These are phyloP conservation scores for Reticulitermes lucifugus DNA, from an alignment of 2,888 invertebrate genomes.

Conservation along the genomic window DNA sequence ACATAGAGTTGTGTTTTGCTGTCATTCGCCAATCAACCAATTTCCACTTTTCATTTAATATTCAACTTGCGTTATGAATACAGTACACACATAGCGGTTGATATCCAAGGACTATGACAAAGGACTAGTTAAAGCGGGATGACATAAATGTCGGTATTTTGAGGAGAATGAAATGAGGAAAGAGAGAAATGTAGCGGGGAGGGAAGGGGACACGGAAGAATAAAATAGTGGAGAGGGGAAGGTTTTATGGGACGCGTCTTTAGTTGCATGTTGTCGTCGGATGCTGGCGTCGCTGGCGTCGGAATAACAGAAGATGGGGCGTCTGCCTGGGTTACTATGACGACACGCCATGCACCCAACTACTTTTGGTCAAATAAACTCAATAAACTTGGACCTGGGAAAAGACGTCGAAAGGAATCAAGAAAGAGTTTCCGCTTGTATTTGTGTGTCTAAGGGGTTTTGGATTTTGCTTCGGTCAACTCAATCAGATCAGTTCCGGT, in stretches of 20 bases:
- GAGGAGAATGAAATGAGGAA: not conserved
- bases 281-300: constrained; percentile 26
- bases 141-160: constrained; percentile 2
- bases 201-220: not conserved
- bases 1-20: too few species aligned
- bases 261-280: constrained; percentile 15
- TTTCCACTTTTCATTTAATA: not conserved
- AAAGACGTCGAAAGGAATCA: not conserved
- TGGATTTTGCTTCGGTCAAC: not conserved
- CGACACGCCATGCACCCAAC: constrained; percentile 8
- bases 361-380: constrained; percentile 39
- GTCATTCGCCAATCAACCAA: too few species aligned
- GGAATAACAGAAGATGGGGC: not conserved
- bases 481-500: not conserved
- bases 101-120: not conserved
- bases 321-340: constrained; percentile 26
- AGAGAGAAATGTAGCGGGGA: not conserved
- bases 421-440: not conserved
- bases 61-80: not conserved
- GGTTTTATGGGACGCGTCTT: constrained; percentile 12
- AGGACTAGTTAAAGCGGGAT: not conserved
- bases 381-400: constrained; percentile 32
- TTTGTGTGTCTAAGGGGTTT: not conserved
- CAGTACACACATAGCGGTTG: not conserved
- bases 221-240: not conserved